A percentile compares a stretch with the other conserved stretches of the same genome.
These are phyloP conservation scores for Lasioglossum pauxillum DNA, from an alignment of 2,888 invertebrate species.

Conservation along the genomic window DNA sequence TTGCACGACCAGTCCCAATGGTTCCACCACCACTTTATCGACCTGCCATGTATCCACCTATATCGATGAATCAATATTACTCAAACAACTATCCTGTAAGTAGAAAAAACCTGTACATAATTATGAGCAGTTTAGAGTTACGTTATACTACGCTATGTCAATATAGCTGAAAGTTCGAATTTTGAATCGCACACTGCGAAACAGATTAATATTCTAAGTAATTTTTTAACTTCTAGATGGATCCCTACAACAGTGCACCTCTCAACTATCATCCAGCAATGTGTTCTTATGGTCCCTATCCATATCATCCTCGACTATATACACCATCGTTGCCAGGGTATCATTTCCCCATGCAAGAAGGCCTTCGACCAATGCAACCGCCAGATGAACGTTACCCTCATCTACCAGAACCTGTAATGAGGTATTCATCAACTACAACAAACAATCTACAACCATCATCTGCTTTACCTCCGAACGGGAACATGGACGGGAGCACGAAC, in stretches of 20 bases:
- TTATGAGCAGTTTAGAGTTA: background rate
- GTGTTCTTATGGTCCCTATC: conserved; percentile 58
- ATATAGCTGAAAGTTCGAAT: background rate
- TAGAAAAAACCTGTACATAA: background rate
- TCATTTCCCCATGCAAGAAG: conserved; percentile 60
- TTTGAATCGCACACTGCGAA: too few relatives aligned
- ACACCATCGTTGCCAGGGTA: conserved; percentile 50
- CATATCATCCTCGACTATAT: conserved; percentile 64
- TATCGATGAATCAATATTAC: conserved; percentile 71
- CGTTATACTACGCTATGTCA: background rate
- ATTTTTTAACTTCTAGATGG: conserved; percentile 53
- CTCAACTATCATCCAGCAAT: conserved; percentile 60
- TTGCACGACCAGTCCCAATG: conserved; percentile 57
- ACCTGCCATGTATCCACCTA: conserved; percentile 66
- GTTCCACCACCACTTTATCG: conserved; percentile 46
- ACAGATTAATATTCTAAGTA: too few relatives aligned
- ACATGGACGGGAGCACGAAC: background rate
- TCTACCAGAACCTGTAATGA: conserved; percentile 50
- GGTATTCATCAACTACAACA: conserved; percentile 44
- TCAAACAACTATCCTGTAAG: conserved; percentile 75
- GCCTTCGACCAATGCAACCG: conserved; percentile 57
- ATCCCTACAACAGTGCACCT: conserved; percentile 56
- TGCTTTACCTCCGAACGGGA: conserved; percentile 28
- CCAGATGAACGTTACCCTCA: conserved; percentile 56
- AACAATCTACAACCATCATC: conserved; percentile 45